Conservation (phyloP, 2,797 vertebrate genomes). For the Gobio occitaniae region DNA sequence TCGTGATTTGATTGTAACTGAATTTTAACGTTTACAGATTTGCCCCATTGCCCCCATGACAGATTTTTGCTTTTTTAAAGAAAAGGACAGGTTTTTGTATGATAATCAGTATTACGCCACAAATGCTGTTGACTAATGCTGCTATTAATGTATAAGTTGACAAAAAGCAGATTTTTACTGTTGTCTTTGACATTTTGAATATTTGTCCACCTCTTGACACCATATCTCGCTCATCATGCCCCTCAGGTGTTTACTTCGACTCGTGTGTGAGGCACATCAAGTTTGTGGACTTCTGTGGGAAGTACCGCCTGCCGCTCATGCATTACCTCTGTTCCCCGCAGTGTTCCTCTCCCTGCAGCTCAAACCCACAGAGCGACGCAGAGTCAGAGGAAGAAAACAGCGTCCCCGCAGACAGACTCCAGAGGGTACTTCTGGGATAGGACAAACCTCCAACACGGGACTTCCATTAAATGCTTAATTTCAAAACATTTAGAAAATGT, state of each 20-base stretch:
- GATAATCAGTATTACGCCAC: neutral
- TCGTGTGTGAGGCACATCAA: conserved; percentile 98
- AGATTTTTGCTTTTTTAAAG: neutral
- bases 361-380: conserved; percentile 93
- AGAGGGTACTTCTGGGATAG: conserved; percentile 96
- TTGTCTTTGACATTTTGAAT: neutral
- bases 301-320: conserved; percentile 97
- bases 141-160: neutral
- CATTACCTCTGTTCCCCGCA: conserved; percentile 98
- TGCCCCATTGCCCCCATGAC: no score
- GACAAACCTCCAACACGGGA: neutral
- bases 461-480: neutral
- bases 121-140: neutral
- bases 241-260: conserved; percentile 97
- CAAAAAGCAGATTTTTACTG: neutral
- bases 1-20: neutral
- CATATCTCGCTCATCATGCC: neutral
- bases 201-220: conserved; percentile 1
- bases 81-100: neutral
- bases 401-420: conserved; percentile 89
- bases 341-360: conserved; percentile 94
- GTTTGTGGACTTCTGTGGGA: conserved; percentile 99
- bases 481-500: neutral
- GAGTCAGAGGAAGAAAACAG: conserved; percentile 94
- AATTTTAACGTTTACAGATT: neutral